Base-by-base conservation (phyloP, 2,888 invertebrate genomes). In the Campoplex capitator region DNA sequence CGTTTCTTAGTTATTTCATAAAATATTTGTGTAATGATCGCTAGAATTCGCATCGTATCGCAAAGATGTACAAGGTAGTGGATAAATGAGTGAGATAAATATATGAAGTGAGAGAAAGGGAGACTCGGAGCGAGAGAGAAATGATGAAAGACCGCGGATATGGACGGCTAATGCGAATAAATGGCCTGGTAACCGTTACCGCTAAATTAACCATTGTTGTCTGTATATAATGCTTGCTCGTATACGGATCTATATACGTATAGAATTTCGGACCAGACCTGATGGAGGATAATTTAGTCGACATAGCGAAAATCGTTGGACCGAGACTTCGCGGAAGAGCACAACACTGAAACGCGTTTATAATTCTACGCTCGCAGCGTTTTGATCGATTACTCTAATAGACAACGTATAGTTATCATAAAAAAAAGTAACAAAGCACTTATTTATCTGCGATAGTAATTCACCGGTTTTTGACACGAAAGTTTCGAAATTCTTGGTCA, bases 201-300 rank as follows among this genome's bases (percentile, higher is more conserved):
- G 90, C 89, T 91, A 92, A 93, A 93, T 93, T 93, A 92, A 91
- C 92, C 89, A 92, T 93, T 93, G 93, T 93, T 90, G 91, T 86
- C 85, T 87, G 86, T 74, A 89, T 32, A 62, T 16, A 62, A 62
- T 62, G 90, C 89, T 3, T 38, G 38, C 38, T 38, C 38, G 90
- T 38, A 56, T 42, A 74, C 6, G 51, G 48, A 32, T 71, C 35
- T 58, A 32, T 90, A 89, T 38, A 38, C 38, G 38, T 3, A 38
- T 91, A 45, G 65, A 89, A 89, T 90, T 90, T 90, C 89, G 89
- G 90, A 92, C 91, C 42, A 68, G 73, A 92, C 91, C 92, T 92
- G 92, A 93, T 91, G 93, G 91, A 92, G 93, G 93, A 91, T 93
- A 93, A 93, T 93, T 93, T 92, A 91, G 89, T 91, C 88, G 89